These are phyloP conservation scores for Tipula lateralis DNA, from an alignment of 2,888 invertebrate genomes.

Conservation along the genomic window DNA sequence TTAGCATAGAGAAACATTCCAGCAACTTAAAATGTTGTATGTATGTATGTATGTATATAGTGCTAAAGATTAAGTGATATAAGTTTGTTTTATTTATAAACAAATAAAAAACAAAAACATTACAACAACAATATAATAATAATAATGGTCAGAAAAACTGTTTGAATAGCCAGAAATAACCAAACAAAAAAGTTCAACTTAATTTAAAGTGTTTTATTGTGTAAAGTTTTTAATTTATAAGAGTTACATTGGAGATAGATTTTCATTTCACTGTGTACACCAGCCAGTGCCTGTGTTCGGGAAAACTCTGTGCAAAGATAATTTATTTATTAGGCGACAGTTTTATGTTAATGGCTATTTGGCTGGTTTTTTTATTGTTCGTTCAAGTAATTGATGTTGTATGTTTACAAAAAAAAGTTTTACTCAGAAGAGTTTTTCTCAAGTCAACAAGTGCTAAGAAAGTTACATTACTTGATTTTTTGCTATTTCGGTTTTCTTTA, in stretches of 20 bases:
- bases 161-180: background rate
- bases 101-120: background rate
- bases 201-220: conserved; percentile 19
- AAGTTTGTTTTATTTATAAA: conserved; percentile 3
- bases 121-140: background rate
- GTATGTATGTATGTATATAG: too few species aligned
- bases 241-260: background rate
- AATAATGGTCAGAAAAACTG: conserved; percentile 9
- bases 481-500: background rate
- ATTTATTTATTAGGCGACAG: conserved; percentile 24
- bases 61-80: conserved; percentile 1
- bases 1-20: background rate
- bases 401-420: background rate
- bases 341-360: background rate
- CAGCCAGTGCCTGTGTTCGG: background rate
- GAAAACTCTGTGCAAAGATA: background rate
- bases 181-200: background rate
- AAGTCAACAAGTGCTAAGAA: background rate
- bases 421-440: background rate
- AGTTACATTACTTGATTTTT: background rate
- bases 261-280: background rate
- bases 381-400: background rate
- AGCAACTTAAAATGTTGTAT: background rate
- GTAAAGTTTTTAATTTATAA: conserved; percentile 16
- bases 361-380: background rate